phyloP scores from a whole-genome alignment of 2,888 invertebrate species.

The Tipula lateralis region DNA sequence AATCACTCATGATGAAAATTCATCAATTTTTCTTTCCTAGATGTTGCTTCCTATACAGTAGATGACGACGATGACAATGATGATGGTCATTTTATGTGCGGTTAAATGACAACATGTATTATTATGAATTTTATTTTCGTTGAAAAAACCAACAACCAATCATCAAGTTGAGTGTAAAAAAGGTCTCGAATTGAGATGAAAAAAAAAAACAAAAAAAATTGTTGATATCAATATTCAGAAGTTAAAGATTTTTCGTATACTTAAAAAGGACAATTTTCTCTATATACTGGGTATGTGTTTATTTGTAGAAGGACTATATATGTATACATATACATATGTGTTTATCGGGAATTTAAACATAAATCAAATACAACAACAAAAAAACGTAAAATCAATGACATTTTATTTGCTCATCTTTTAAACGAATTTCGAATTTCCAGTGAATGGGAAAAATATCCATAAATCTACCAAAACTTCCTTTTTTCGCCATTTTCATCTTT shows the following conservation, averaged over 20 bases:
- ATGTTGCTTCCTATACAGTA: neutral
- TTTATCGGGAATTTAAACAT: neutral
- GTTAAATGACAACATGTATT: neutral
- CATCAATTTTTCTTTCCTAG: neutral
- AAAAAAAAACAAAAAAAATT: neutral
- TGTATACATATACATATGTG: neutral
- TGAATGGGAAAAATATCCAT: neutral
- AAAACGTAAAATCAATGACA: neutral
- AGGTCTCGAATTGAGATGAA: neutral
- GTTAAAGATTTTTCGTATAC: neutral
- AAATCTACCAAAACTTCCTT: neutral
- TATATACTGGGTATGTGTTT: neutral
- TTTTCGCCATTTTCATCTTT: neutral
- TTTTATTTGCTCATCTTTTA: neutral
- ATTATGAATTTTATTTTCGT: neutral
- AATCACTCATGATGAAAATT: neutral
- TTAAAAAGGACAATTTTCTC: neutral
- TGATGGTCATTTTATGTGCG: constrained; percentile 1
- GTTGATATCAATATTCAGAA: constrained; percentile 5
- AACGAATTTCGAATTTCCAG: neutral
- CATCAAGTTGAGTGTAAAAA: neutral
- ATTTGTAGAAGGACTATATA: neutral
- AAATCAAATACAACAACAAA: neutral
- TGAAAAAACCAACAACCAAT: neutral
- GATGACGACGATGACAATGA: neutral